A percentile compares a stretch with the other conserved stretches of the same genome.
Evolutionary conservation across 2,113 vertebrate species (phyloP).

Genomic region (Lathamus discolor): DNA sequence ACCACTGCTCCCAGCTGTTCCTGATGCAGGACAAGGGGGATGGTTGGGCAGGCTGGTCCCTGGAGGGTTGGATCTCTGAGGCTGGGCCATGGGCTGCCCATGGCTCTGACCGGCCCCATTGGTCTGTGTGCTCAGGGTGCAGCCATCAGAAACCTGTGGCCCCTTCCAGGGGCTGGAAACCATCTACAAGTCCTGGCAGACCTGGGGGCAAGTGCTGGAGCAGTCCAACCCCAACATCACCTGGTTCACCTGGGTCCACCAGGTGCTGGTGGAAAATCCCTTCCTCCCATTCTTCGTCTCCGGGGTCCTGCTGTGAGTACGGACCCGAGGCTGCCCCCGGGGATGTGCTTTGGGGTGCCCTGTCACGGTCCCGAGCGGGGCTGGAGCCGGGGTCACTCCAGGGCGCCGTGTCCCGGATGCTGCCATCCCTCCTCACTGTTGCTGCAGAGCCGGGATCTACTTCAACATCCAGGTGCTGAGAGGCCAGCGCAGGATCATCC

Average conservation of each 20-base stretch:
- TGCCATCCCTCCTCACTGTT: background rate
- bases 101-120: background rate
- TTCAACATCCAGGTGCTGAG: conserved; percentile 90
- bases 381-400: background rate
- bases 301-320: conserved; percentile 82
- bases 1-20: background rate
- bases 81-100: background rate
- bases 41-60: background rate
- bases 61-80: background rate
- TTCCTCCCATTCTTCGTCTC: conserved; percentile 82
- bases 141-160: conserved; percentile 83
- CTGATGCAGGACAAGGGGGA: background rate
- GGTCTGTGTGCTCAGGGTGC: conserved; percentile 71
- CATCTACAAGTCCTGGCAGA: conserved; percentile 83
- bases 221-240: conserved; percentile 60
- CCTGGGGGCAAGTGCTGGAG: conserved; percentile 79
- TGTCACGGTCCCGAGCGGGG: fast-evolving
- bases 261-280: conserved; percentile 84
- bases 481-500: conserved; percentile 85
- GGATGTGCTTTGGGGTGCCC: background rate
- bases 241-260: conserved; percentile 78
- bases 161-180: conserved; percentile 83
- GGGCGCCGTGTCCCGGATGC: background rate
- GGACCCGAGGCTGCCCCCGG: background rate
- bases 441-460: conserved; percentile 85